phyloP scores from a whole-genome alignment of 2,797 vertebrate genomes.

The Coranthus polyacanthus region DNA sequence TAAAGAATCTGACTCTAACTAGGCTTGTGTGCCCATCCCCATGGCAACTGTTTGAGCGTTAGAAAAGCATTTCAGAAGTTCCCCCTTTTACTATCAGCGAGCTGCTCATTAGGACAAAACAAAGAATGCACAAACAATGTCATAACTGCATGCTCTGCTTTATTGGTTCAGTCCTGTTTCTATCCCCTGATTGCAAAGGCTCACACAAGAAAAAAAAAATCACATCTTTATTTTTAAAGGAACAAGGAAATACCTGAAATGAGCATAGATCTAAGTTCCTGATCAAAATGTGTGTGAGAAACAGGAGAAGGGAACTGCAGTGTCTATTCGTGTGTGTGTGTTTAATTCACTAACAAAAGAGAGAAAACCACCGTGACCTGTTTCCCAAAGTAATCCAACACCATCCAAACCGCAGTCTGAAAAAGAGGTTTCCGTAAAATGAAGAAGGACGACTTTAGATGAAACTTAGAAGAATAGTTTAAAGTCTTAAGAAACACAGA shows the following conservation, averaged over 20 bases:
- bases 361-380: constrained; percentile 23
- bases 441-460: not conserved
- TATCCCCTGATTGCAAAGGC: not conserved
- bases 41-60: constrained; percentile 18
- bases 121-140: constrained; percentile 47
- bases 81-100: constrained; percentile 37
- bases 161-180: constrained; percentile 13
- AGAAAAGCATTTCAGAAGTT: constrained; percentile 18
- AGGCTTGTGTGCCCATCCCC: constrained; percentile 24
- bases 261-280: constrained; percentile 8
- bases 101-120: constrained; percentile 66
- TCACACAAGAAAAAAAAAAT: not conserved
- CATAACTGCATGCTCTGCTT: constrained; percentile 18
- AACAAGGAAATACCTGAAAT: constrained; percentile 14
- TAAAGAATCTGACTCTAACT: constrained; percentile 17
- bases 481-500: too few species aligned
- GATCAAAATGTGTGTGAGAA: constrained; percentile 27
- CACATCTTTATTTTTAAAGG: constrained; percentile 1
- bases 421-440: constrained; percentile 9
- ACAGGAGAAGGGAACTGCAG: constrained; percentile 29
- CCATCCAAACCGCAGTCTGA: constrained; percentile 16
- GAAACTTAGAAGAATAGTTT: not conserved
- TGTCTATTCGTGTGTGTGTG: not conserved
- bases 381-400: constrained; percentile 70
- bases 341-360: constrained; percentile 37